Evolutionary conservation across 2,113 vertebrate species (phyloP).

Genomic region (Spermophilus dauricus): DNA sequence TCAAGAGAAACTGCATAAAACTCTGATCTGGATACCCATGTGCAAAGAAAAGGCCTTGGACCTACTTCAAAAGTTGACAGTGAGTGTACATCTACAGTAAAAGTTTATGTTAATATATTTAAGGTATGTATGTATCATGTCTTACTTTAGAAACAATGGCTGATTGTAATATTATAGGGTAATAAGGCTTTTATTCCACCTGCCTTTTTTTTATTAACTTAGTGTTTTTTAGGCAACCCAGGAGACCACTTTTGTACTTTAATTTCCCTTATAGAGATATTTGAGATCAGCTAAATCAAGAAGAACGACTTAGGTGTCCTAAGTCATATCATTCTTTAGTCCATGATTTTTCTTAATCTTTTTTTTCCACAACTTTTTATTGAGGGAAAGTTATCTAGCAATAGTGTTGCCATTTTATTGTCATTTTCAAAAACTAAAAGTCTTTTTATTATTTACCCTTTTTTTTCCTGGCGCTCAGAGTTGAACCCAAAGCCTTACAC

Average conservation of each 20-base stretch:
- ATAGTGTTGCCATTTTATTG: neutral
- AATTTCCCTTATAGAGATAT: constrained; percentile 25
- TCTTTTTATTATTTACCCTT: neutral
- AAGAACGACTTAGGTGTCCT: constrained; percentile 17
- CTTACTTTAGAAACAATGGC: neutral
- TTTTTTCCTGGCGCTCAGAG: neutral
- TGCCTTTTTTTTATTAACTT: constrained; percentile 5
- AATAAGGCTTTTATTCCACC: constrained; percentile 16
- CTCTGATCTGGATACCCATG: neutral
- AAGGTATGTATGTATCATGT: neutral
- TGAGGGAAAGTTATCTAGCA: neutral
- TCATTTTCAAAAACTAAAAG: neutral
- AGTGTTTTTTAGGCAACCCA: neutral
- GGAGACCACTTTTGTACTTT: neutral
- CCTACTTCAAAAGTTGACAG: constrained; percentile 1
- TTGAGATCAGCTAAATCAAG: constrained; percentile 36
- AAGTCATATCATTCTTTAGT: neutral
- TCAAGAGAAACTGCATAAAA: neutral
- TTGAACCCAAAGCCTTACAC: neutral
- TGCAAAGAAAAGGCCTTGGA: neutral
- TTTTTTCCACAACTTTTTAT: neutral
- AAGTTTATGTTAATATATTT: constrained; percentile 40
- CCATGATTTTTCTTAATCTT: neutral
- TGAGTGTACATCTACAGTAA: neutral
- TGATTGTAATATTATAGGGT: neutral